These are phyloP conservation scores for Trachymyrmex septentrionalis DNA, from an alignment of 1,140 invertebrate genomes.

Conservation along the genomic window DNA sequence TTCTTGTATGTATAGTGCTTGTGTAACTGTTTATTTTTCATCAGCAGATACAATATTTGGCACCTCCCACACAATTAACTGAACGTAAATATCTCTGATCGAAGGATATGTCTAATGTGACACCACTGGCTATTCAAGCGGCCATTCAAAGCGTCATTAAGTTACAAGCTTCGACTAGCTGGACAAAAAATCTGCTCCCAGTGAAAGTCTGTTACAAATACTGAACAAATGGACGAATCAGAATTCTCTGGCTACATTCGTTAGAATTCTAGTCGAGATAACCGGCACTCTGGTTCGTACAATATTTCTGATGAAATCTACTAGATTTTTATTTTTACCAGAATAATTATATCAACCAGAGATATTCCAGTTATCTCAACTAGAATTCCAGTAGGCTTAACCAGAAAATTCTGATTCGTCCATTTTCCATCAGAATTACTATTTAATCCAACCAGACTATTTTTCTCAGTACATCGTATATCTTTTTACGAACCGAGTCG, in stretches of 20 bases:
- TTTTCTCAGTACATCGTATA: background rate
- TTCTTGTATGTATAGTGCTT: background rate
- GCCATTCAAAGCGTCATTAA: slow-evolving; percentile 94
- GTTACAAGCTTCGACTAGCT: slow-evolving; percentile 89
- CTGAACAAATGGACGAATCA: slow-evolving; percentile 38
- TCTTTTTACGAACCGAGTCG: background rate
- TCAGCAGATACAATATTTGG: slow-evolving; percentile 85
- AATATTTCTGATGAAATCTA: no score
- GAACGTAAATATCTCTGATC: slow-evolving; percentile 93
- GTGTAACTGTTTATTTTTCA: slow-evolving; percentile 45
- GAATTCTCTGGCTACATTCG: no score
- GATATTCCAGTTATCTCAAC: no score
- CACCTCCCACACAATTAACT: slow-evolving; percentile 94
- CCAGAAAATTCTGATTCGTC: no score
- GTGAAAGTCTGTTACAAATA: slow-evolving; percentile 66
- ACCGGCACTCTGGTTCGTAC: no score
- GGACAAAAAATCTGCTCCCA: slow-evolving; percentile 61
- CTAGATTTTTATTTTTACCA: no score
- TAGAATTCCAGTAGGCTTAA: no score
- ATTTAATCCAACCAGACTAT: no score
- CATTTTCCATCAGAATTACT: no score
- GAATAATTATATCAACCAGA: no score
- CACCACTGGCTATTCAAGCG: slow-evolving; percentile 93
- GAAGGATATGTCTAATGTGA: slow-evolving; percentile 87
- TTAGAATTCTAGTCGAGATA: no score